Evolutionary conservation across 2,113 vertebrate species (phyloP).

Genomic region (Tychaedon coryphoeus): DNA sequence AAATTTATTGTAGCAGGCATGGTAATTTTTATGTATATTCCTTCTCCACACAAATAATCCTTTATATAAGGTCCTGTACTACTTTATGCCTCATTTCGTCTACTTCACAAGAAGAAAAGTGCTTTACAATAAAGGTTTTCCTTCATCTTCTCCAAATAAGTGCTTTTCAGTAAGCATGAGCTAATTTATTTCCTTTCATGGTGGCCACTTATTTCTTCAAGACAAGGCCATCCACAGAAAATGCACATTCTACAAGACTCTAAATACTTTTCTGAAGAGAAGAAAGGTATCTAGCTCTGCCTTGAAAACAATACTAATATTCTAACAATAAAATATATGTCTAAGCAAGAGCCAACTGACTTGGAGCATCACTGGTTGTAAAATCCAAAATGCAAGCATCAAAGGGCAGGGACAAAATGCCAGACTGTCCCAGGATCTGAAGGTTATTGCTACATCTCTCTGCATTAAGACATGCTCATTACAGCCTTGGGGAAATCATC

Average conservation of each 20-base stretch:
- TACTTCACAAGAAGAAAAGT: conserved; percentile 3
- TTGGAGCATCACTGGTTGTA: neutral
- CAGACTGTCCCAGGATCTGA: neutral
- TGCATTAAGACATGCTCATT: fast-evolving
- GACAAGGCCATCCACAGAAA: neutral
- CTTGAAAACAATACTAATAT: neutral
- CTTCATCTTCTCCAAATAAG: neutral
- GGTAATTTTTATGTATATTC: neutral
- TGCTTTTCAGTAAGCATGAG: neutral
- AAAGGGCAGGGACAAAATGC: neutral
- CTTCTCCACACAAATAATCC: neutral
- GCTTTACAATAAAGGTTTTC: neutral
- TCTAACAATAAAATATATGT: neutral
- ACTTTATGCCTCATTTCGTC: conserved; percentile 41
- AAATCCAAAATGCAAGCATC: neutral
- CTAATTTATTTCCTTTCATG: neutral
- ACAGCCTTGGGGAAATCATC: neutral
- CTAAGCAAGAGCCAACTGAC: neutral
- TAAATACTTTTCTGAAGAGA: neutral
- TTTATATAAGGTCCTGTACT: conserved; percentile 3
- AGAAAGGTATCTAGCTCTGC: neutral
- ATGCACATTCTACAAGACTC: neutral
- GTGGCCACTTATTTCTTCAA: neutral
- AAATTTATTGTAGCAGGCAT: neutral
- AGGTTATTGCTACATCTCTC: neutral